These are phyloP conservation scores for Spisula solida DNA, from an alignment of 2,888 invertebrate genomes.

Conservation along the genomic window DNA sequence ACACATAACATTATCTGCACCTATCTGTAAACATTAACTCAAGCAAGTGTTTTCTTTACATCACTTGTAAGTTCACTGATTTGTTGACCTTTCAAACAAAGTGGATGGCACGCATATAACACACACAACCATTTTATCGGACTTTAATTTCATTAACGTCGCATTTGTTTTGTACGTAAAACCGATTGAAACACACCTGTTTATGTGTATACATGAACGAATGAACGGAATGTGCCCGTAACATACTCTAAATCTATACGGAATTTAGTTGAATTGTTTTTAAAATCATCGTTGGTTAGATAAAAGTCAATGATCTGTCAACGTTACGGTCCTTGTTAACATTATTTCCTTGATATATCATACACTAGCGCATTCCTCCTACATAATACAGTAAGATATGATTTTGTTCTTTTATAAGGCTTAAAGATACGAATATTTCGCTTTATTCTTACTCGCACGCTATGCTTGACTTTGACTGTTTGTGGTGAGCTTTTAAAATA, in stretches of 20 bases:
- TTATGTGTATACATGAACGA: background rate
- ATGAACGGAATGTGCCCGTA: background rate
- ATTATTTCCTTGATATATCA: background rate
- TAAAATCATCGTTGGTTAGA: background rate
- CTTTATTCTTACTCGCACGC: slow-evolving; percentile 18
- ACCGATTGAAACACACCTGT: slow-evolving; percentile 9
- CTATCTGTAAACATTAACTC: background rate
- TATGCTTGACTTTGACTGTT: background rate
- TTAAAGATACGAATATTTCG: slow-evolving; percentile 6
- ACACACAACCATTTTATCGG: background rate
- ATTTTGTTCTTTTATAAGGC: background rate
- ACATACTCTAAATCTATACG: background rate
- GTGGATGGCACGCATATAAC: background rate
- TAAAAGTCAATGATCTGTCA: background rate
- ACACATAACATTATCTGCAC: background rate
- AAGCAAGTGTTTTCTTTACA: background rate
- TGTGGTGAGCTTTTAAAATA: slow-evolving; percentile 11
- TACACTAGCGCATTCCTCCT: background rate
- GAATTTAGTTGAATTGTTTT: slow-evolving; percentile 15
- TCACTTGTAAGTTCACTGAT: background rate
- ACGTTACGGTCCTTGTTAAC: background rate
- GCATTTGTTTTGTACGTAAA: slow-evolving; percentile 16
- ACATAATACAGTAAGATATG: background rate
- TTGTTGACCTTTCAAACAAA: background rate
- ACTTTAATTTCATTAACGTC: slow-evolving; percentile 14